These are phyloP conservation scores for Drosophila neocordata DNA, from an alignment of 1,140 invertebrate genomes.

Conservation along the genomic window DNA sequence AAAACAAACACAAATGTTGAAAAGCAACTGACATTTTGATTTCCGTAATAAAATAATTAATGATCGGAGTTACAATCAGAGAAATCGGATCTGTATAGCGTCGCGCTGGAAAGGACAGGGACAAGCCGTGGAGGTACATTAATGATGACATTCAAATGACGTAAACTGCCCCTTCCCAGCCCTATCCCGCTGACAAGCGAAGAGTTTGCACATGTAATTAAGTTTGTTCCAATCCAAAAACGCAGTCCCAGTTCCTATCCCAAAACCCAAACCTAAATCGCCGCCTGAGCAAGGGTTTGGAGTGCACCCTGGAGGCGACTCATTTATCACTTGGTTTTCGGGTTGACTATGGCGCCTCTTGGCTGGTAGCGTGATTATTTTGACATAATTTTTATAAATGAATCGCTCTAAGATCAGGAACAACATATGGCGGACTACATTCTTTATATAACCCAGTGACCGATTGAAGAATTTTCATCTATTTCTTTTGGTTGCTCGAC, in stretches of 20 bases:
- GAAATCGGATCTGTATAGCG: slow-evolving; percentile 63
- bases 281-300: slow-evolving; percentile 46
- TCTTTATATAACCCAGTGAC: slow-evolving; percentile 52
- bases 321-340: slow-evolving; percentile 59
- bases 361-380: slow-evolving; percentile 68
- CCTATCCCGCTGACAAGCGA: slow-evolving; percentile 1
- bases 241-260: slow-evolving; percentile 16
- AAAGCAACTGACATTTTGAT: slow-evolving; percentile 76
- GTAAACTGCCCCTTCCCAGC: neutral
- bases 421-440: slow-evolving; percentile 24
- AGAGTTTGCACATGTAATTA: slow-evolving; percentile 66
- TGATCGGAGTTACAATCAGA: slow-evolving; percentile 54
- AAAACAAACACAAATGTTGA: slow-evolving; percentile 61
- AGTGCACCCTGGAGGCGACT: slow-evolving; percentile 49
- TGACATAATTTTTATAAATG: slow-evolving; percentile 78
- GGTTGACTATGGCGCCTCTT: neutral
- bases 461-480: slow-evolving; percentile 53
- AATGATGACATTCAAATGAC: slow-evolving; percentile 76
- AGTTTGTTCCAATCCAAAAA: slow-evolving; percentile 36
- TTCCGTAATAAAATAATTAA: slow-evolving; percentile 81
- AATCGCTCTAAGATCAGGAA: slow-evolving; percentile 22
- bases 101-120: slow-evolving; percentile 13
- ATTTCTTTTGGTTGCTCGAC: neutral
- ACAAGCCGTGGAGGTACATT: slow-evolving; percentile 28
- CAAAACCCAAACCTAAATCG: neutral